A percentile compares a stretch with the other conserved stretches of the same genome.
Conservation (phyloP, 2,888 invertebrate species). For the Cryptus armator region DNA sequence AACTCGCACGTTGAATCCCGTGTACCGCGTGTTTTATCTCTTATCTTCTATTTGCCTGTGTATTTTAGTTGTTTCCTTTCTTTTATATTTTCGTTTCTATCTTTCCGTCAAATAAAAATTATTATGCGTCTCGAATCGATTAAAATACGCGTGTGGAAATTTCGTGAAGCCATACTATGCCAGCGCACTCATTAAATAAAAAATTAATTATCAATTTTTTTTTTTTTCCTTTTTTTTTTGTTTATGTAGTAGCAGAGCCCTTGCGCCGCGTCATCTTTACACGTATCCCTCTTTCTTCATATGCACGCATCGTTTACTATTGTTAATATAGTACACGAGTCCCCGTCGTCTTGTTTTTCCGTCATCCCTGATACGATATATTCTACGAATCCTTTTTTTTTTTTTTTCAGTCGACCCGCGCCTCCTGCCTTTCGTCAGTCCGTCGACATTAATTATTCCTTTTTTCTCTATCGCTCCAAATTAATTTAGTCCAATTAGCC, state of each 20-base stretch:
- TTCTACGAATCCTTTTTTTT: background rate
- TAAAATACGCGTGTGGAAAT: background rate
- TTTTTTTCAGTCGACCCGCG: background rate
- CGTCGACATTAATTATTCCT: conserved; percentile 19
- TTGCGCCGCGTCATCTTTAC: conserved; percentile 20
- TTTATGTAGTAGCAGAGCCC: conserved; percentile 46
- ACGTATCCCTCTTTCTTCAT: conserved; percentile 15
- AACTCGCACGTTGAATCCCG: conserved; percentile 11
- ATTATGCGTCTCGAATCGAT: background rate
- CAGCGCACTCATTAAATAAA: conserved; percentile 76
- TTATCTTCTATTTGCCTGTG: background rate
- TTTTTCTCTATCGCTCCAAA: conserved; percentile 31
- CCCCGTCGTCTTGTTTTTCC: conserved; percentile 26
- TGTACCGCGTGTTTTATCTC: conserved; percentile 1
- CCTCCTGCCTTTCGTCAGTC: conserved; percentile 10
- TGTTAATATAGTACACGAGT: conserved; percentile 1
- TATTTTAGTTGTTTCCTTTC: background rate
- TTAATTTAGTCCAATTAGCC: conserved; percentile 52
- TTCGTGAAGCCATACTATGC: conserved; percentile 66
- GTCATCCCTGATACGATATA: conserved; percentile 53
- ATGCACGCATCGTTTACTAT: conserved; percentile 12
- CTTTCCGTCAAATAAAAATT: background rate
- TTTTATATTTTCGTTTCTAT: background rate
- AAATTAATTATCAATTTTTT: conserved; percentile 5
- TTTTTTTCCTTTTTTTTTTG: background rate